Conservation (phyloP, 2,797 vertebrate species). For the Sebastes iracundus region DNA sequence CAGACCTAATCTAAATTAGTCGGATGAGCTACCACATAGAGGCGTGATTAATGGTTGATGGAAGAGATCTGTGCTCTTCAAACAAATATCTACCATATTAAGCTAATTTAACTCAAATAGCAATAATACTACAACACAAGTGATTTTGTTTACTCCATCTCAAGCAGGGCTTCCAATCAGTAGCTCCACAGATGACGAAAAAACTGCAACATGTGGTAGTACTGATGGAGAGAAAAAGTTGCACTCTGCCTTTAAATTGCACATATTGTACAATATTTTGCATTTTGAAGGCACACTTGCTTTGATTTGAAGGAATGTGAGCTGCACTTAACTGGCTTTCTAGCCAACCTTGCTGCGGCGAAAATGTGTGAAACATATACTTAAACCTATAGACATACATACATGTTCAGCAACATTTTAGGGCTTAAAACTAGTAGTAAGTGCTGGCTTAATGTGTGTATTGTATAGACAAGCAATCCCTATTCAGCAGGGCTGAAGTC, state of each 20-base stretch:
- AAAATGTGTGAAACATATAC: neutral
- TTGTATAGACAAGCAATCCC: neutral
- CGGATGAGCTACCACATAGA: rapidly evolving
- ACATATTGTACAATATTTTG: neutral
- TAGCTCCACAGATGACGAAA: neutral
- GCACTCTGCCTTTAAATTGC: neutral
- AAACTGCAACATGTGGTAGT: neutral
- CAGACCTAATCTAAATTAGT: neutral
- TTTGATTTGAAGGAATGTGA: neutral
- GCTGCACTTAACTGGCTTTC: neutral
- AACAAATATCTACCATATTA: neutral
- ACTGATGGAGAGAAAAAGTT: neutral
- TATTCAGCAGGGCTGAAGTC: neutral
- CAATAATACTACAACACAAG: neutral
- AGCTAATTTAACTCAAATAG: neutral
- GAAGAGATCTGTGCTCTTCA: neutral
- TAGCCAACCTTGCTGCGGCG: no score
- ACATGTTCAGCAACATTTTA: neutral
- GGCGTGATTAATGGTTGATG: neutral
- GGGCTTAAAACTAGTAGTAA: no score
- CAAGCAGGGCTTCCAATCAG: neutral
- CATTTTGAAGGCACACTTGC: neutral
- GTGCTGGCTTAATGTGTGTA: neutral
- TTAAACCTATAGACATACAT: neutral
- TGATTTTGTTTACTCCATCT: neutral